Base-by-base conservation (phyloP, 92 coral and sea anemone genomes). In the Epizoanthus stellaris region DNA sequence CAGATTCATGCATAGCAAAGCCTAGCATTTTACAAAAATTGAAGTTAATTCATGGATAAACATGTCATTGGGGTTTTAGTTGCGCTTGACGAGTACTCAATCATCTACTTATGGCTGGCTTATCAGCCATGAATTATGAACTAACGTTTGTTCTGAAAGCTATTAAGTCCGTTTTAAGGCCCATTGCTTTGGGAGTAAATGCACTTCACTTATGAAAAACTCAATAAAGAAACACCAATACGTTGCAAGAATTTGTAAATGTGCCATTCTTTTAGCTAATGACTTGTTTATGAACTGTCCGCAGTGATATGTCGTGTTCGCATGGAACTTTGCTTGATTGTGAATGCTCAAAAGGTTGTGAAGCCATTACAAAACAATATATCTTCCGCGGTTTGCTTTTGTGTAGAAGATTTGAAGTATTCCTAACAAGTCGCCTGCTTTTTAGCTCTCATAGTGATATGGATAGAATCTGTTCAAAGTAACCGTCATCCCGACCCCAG, bases 121-220 rank as follows among this genome's bases (percentile, higher is more conserved):
- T 47, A 43, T 45, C 45, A 63, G 83, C 61, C 34, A 79, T 79
- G 61, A 79, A 79, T 79, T 79, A 79, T 79, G 45, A 42, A 79
- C 43, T 5, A 43, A 39, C 56, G 40, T 77, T 77, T 76, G 36
- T 43, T 38, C 10, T 57, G 71, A 79, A 63, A 79, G 60, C 58
- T 63, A 79, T 79, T 79, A 79, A 79, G 67, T 61, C 56, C 82
- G 69, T 76, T 49, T 42, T 45, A 45, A 62, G 70, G 72, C 61
- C 47, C 73, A 62, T 63, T 62, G 60, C 83, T 64, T 63, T 42
- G 65, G 70, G 83, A 71, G 20, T 19, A 64, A 63, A 79, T 45
- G 70, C 15, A 59, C 52, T 6, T 64, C 73, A 6, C 61, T 79
- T 79, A 62, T 63, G 43, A 36, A 79, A 63, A 13, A 79, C 72